These are phyloP conservation scores for Steinernema feltiae DNA, from an alignment of 1,140 invertebrate species.

Conservation along the genomic window DNA sequence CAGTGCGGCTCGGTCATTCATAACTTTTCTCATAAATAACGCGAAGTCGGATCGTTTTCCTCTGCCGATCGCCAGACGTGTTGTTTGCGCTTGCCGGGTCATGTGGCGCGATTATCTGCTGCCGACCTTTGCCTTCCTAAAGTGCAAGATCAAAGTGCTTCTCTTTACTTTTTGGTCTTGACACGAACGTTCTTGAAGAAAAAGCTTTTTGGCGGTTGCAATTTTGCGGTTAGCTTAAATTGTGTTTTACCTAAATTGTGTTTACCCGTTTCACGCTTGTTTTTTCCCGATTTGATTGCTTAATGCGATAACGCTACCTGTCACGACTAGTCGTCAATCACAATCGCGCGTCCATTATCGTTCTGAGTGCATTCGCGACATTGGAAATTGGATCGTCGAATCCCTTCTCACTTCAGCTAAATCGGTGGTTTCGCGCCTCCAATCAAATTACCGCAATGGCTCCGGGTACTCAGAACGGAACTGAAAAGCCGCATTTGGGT, in stretches of 20 bases:
- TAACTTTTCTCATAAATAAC: neutral
- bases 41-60: neutral
- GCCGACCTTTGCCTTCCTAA: neutral
- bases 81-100: neutral
- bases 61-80: neutral
- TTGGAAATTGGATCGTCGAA: neutral
- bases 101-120: neutral
- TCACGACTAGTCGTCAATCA: neutral
- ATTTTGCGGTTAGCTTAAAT: neutral
- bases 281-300: neutral
- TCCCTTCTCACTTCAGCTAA: neutral
- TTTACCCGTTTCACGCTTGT: neutral
- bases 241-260: neutral
- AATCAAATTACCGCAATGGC: neutral
- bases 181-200: neutral
- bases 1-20: neutral
- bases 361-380: neutral
- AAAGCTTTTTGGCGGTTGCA: neutral
- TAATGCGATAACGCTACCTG: neutral
- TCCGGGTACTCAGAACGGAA: slow-evolving; percentile 10
- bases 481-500: neutral
- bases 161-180: neutral
- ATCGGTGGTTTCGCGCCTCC: neutral
- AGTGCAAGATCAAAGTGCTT: neutral
- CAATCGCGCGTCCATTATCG: neutral